Evolutionary conservation across 2,797 vertebrate species (phyloP), one percentile per base, ranked within the genome.

Genomic region (Anas bernieri): DNA sequence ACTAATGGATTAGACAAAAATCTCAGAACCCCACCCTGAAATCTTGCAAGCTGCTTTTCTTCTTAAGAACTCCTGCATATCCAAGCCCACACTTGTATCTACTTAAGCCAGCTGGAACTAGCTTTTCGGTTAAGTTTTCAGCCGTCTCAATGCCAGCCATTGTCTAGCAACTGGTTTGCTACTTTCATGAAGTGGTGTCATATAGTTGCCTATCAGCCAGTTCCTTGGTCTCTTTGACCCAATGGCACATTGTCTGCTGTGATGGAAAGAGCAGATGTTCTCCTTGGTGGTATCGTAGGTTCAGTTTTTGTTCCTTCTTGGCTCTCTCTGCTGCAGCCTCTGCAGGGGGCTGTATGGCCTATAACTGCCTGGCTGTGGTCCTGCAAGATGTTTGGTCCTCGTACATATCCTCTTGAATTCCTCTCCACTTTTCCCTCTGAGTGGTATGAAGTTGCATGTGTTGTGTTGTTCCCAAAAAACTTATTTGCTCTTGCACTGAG

Each of bases 51-150:
- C 85, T 80, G 56, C 91, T 96, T 80, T 93, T 91, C 70, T 68
- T 88, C 88, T 48, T 85, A 80, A 88, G 58, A 75, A 45, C 75
- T 90, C 41, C 41, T 58, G 80, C 94, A 87, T 78, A 91, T 79
- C 92, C 78, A 86, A 92, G 93, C 87, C 87, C 61, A 59, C 63
- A 64, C 85, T 94, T 93, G 91, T n/a, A 72, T 95, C 69, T 76
- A 23, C 43, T 91, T 81, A 91, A 89, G 35, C 72, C 73, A 86
- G 92, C 80, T 82, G 90, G 69, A 93, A 67, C 83, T 92, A 93
- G 88, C 85, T 94, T 94, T 83, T 77, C 74, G 79, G 80, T 80
- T 80, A 85, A 88, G 67, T 79, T 93, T 82, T 90, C 37, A 63
- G 50, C 77, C 50, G 1, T 90, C 91, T 75, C 75, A 89, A 67